A percentile compares a stretch with the other conserved stretches of the same genome.
Conservation (phyloP, 2,888 invertebrate species). For the Andrena dorsata region DNA sequence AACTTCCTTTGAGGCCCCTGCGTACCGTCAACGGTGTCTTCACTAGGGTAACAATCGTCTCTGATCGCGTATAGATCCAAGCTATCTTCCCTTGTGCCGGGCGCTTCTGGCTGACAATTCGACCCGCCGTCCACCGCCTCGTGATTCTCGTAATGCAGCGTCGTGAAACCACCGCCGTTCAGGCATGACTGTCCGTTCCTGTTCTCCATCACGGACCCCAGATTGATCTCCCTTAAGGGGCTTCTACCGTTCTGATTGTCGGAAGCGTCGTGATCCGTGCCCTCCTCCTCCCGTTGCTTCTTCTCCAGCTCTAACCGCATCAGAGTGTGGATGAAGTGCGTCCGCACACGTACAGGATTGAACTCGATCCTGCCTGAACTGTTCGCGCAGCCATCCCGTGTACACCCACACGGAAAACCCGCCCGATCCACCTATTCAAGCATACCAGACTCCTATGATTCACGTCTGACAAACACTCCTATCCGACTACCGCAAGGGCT, state of each 20-base stretch:
- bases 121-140: slow-evolving; percentile 81
- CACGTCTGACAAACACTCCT: background rate
- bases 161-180: slow-evolving; percentile 89
- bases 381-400: slow-evolving; percentile 97
- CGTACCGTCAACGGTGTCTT: slow-evolving; percentile 85
- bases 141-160: slow-evolving; percentile 88
- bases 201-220: slow-evolving; percentile 73
- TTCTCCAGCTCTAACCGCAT: slow-evolving; percentile 96
- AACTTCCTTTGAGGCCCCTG: slow-evolving; percentile 85
- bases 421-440: slow-evolving; percentile 92
- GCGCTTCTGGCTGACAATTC: slow-evolving; percentile 76
- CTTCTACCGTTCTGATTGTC: slow-evolving; percentile 82
- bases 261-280: slow-evolving; percentile 84
- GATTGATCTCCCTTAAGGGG: slow-evolving; percentile 75
- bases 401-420: slow-evolving; percentile 98
- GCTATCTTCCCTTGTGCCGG: slow-evolving; percentile 86
- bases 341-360: slow-evolving; percentile 97
- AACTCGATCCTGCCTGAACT: slow-evolving; percentile 97
- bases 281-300: slow-evolving; percentile 89
- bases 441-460: background rate
- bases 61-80: slow-evolving; percentile 88
- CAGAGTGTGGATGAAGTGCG: slow-evolving; percentile 98
- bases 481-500: too few relatives aligned
- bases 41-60: slow-evolving; percentile 87
- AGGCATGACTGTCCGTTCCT: slow-evolving; percentile 86